phyloP scores from a whole-genome alignment of 2,888 invertebrate species.

The Nomada fabriciana region DNA sequence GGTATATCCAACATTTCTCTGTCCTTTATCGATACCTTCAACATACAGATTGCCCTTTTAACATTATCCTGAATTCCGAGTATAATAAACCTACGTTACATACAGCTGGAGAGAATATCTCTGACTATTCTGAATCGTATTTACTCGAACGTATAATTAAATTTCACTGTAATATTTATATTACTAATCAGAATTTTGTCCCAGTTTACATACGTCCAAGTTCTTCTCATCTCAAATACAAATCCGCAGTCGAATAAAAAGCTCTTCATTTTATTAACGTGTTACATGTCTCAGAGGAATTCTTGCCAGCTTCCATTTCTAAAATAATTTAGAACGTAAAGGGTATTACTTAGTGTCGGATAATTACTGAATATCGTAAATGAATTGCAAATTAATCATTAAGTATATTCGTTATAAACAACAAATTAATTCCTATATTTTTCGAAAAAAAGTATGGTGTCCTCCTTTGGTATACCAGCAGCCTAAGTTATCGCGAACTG shows the following conservation, averaged over 20 bases:
- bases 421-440: too few species aligned
- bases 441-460: too few species aligned
- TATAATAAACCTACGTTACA: neutral
- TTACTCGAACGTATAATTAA: neutral
- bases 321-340: slow-evolving; percentile 20
- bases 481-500: too few species aligned
- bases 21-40: slow-evolving; percentile 77
- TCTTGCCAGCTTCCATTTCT: slow-evolving; percentile 18
- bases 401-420: too few species aligned
- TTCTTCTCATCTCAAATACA: slow-evolving; percentile 9
- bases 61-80: slow-evolving; percentile 1
- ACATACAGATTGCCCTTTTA: slow-evolving; percentile 64
- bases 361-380: too few species aligned
- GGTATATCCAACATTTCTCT: slow-evolving; percentile 68
- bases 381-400: too few species aligned
- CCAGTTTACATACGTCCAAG: slow-evolving; percentile 3
- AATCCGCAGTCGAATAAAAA: slow-evolving; percentile 11
- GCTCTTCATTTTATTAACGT: neutral
- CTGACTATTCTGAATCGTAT: neutral
- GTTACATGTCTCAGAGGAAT: slow-evolving; percentile 13
- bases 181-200: neutral
- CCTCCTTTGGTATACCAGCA: too few species aligned
- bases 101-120: slow-evolving; percentile 12
- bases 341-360: too few species aligned
- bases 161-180: neutral